A percentile compares a stretch with the other conserved stretches of the same genome.
Conservation (phyloP, 2,888 invertebrate genomes). For the Drosophila leonis region DNA sequence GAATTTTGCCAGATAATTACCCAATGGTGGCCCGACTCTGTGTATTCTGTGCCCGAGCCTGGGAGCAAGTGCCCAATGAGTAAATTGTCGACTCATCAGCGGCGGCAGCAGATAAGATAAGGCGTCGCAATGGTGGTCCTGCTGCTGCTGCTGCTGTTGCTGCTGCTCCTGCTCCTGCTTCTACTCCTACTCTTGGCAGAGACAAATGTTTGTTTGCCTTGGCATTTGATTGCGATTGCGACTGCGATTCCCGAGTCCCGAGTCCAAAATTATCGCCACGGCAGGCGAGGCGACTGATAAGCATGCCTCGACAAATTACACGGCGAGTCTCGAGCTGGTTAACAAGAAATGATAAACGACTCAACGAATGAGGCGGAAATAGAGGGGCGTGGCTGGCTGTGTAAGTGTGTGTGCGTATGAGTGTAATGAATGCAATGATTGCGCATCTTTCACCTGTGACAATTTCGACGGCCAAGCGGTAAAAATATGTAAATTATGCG, state of each 20-base stretch:
- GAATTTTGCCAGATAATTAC: slow-evolving; percentile 39
- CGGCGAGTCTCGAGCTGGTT: slow-evolving; percentile 35
- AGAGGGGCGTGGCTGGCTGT: slow-evolving; percentile 47
- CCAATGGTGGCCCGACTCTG: slow-evolving; percentile 23
- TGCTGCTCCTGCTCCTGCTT: slow-evolving; percentile 12
- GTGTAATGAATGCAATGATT: slow-evolving; percentile 37
- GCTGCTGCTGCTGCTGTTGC: background rate
- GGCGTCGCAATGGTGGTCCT: slow-evolving; percentile 58
- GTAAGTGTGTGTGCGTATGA: background rate
- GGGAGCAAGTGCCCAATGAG: slow-evolving; percentile 66
- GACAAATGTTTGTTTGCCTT: slow-evolving; percentile 72
- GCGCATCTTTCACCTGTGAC: slow-evolving; percentile 78
- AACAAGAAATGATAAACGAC: slow-evolving; percentile 55
- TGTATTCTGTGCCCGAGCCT: slow-evolving; percentile 22
- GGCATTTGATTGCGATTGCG: slow-evolving; percentile 32
- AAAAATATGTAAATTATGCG: slow-evolving; percentile 73
- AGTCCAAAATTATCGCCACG: slow-evolving; percentile 38
- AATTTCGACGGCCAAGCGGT: slow-evolving; percentile 58
- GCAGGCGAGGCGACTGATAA: slow-evolving; percentile 24
- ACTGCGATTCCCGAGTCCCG: slow-evolving; percentile 16
- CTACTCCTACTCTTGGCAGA: slow-evolving; percentile 30
- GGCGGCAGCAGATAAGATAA: slow-evolving; percentile 50
- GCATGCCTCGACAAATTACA: slow-evolving; percentile 40
- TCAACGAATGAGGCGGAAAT: slow-evolving; percentile 32
- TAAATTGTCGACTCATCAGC: slow-evolving; percentile 62